Conservation (phyloP, 2,888 invertebrate genomes). For the Balanococcus diminutus region DNA sequence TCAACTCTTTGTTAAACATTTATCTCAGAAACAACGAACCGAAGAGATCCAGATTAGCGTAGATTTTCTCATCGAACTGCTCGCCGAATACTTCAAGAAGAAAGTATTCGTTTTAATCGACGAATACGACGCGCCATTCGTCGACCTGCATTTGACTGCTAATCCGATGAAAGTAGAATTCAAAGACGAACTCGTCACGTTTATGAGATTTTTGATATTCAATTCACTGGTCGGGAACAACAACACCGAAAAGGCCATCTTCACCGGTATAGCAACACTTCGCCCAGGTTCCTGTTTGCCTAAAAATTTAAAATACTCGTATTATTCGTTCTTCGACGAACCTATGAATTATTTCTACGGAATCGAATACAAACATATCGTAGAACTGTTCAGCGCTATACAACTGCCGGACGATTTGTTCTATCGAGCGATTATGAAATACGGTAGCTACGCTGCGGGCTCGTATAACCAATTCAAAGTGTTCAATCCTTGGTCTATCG, state of each 20-base stretch:
- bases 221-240: neutral
- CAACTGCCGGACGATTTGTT: neutral
- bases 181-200: neutral
- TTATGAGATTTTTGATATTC: neutral
- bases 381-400: neutral
- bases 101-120: neutral
- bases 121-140: conserved; percentile 3
- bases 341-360: neutral
- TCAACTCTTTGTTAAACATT: neutral
- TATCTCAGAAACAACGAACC: neutral
- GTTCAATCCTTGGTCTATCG: conserved; percentile 4
- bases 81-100: neutral
- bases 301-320: neutral
- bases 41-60: neutral
- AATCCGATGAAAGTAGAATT: neutral
- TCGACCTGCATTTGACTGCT: neutral
- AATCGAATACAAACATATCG: neutral
- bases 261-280: neutral
- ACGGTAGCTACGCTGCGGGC: neutral
- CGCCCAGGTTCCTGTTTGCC: neutral
- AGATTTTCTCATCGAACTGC: neutral
- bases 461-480: neutral
- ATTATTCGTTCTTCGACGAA: neutral
- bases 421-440: neutral
- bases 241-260: neutral